Conservation (phyloP, 2,888 invertebrate genomes). For the Conomelus anceps region DNA sequence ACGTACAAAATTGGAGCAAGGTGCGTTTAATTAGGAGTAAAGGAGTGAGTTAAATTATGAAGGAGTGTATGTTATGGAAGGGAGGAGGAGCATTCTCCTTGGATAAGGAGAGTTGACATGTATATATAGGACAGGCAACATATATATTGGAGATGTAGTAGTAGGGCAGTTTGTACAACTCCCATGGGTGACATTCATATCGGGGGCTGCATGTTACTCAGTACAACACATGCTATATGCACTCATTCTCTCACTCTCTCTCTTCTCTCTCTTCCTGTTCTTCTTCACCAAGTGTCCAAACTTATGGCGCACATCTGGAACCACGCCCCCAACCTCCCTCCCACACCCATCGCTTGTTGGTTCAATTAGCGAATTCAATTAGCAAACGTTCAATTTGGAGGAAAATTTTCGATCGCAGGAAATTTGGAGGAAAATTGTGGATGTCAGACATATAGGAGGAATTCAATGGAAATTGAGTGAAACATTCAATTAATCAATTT, state of each 20-base stretch:
- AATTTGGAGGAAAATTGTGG: background rate
- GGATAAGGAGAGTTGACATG: background rate
- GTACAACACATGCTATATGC: background rate
- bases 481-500: too few relatives aligned
- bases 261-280: background rate
- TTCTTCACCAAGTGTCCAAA: background rate
- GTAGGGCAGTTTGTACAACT: background rate
- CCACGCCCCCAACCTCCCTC: background rate
- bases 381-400: background rate
- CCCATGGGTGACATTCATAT: background rate
- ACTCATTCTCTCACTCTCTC: background rate
- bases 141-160: background rate
- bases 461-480: background rate
- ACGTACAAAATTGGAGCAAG: too few relatives aligned
- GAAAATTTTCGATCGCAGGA: background rate
- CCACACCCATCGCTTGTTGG: background rate
- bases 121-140: background rate
- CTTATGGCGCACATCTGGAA: background rate
- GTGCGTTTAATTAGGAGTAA: background rate
- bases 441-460: background rate
- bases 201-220: background rate
- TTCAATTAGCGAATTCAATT: background rate
- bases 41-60: constrained; percentile 5
- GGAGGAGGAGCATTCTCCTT: background rate
- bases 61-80: background rate